These are phyloP conservation scores for Caerostris extrusa DNA, from an alignment of 1,140 invertebrate species.

Conservation along the genomic window DNA sequence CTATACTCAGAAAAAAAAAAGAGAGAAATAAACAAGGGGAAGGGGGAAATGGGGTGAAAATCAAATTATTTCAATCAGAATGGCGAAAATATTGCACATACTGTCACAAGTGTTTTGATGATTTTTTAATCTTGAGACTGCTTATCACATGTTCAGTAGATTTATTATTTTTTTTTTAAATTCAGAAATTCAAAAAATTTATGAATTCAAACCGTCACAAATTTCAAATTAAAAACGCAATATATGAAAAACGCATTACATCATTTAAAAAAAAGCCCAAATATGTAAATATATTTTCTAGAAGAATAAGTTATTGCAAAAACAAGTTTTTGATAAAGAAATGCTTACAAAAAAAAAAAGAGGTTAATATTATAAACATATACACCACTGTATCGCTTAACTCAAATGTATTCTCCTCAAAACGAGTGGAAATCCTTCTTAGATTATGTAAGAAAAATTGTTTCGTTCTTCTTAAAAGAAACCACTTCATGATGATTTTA, in stretches of 20 bases:
- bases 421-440: background rate
- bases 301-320: background rate
- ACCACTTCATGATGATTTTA: background rate
- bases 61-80: too few relatives aligned
- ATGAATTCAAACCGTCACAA: too few relatives aligned
- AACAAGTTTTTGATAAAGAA: background rate
- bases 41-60: too few relatives aligned
- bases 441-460: background rate
- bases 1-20: too few relatives aligned
- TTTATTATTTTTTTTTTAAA: too few relatives aligned
- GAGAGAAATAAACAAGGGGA: too few relatives aligned
- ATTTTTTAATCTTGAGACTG: too few relatives aligned
- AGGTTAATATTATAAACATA: background rate
- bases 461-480: background rate
- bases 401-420: background rate
- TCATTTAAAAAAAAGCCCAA: background rate
- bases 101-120: too few relatives aligned
- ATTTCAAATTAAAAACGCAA: background rate
- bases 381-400: background rate
- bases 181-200: too few relatives aligned
- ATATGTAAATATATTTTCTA: background rate
- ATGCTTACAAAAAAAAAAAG: background rate
- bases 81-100: too few relatives aligned
- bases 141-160: too few relatives aligned
- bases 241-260: background rate